Evolutionary conservation across 1,140 invertebrate genomes (phyloP).

Genomic region (Argopecten irradians): DNA sequence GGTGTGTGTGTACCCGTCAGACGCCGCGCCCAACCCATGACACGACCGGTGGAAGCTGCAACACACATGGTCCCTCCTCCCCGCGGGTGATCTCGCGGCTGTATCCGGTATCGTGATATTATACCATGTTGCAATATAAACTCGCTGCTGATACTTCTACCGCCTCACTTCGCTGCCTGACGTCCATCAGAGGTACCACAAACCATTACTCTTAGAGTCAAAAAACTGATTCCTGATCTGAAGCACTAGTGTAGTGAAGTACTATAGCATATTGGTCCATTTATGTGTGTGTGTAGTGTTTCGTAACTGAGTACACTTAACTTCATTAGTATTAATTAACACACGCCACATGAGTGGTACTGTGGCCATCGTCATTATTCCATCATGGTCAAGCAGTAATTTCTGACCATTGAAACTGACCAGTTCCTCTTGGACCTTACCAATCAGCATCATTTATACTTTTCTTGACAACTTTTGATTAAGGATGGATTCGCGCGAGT

Average conservation of each 20-base stretch:
- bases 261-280: not conserved
- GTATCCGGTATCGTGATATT: not conserved
- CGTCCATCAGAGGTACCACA: not conserved
- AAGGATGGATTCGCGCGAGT: not conserved
- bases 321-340: not conserved
- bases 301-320: not conserved
- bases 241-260: not conserved
- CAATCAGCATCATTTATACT: not conserved
- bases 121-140: constrained; percentile 14
- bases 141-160: not conserved
- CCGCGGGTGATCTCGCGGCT: not conserved
- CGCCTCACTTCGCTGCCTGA: not conserved
- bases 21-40: not conserved
- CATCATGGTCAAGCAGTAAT: not conserved
- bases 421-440: not conserved
- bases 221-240: not conserved
- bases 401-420: not conserved
- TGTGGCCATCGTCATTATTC: not conserved
- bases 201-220: not conserved
- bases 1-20: not conserved
- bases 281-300: not conserved
- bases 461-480: not conserved
- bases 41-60: not conserved
- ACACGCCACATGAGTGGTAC: not conserved
- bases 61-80: constrained; percentile 19